Conservation (phyloP, 2,888 invertebrate species). For the Thymelicus acteon region DNA sequence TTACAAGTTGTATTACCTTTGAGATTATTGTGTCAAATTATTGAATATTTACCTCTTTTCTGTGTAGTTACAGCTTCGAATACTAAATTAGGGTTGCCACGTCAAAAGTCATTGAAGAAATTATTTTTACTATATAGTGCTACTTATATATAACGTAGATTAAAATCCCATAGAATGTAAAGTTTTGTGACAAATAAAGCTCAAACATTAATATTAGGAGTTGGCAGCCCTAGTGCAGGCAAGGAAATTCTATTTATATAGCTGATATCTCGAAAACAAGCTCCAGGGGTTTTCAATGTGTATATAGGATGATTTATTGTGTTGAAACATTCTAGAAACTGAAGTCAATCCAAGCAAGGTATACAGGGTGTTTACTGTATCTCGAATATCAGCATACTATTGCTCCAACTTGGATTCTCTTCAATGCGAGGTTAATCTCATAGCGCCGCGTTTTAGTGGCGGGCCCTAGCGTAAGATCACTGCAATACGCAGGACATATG, state of each 20-base stretch:
- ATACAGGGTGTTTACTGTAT: slow-evolving; percentile 24
- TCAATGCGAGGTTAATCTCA: slow-evolving; percentile 26
- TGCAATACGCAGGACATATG: slow-evolving; percentile 1
- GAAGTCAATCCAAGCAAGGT: slow-evolving; percentile 28
- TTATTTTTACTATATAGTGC: too few relatives aligned
- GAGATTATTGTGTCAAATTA: too few relatives aligned
- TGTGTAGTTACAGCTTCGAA: too few relatives aligned
- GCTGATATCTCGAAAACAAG: too few relatives aligned
- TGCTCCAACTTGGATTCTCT: slow-evolving; percentile 34
- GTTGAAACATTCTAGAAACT: not conserved
- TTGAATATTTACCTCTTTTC: too few relatives aligned
- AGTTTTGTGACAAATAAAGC: too few relatives aligned
- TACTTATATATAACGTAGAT: too few relatives aligned
- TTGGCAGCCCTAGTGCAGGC: not conserved
- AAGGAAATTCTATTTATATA: not conserved
- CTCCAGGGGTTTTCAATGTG: not conserved
- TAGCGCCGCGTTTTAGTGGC: slow-evolving; percentile 51
- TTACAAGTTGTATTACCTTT: too few relatives aligned
- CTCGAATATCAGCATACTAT: slow-evolving; percentile 32
- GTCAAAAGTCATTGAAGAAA: too few relatives aligned
- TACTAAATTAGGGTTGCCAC: too few relatives aligned
- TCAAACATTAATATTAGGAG: too few relatives aligned
- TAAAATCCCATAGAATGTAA: too few relatives aligned
- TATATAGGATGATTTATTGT: not conserved
- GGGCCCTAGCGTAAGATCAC: slow-evolving; percentile 26